These are phyloP conservation scores for Condylura cristata DNA, from an alignment of 2,113 vertebrate genomes.

Conservation along the genomic window DNA sequence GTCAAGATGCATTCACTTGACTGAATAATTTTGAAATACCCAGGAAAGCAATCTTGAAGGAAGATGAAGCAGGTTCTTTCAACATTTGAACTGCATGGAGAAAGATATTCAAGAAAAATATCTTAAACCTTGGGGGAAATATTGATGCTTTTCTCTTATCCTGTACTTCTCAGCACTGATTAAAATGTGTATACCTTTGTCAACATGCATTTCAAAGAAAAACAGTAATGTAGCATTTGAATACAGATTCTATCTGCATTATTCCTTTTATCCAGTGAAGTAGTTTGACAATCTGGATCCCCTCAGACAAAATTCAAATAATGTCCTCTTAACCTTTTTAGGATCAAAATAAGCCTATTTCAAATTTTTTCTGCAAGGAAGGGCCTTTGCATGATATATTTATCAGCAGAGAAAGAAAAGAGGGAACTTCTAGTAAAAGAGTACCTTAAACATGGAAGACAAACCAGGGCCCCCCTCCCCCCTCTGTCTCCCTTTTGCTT, in stretches of 20 bases:
- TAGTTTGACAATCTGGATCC: conserved; percentile 45
- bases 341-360: conserved; percentile 61
- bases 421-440: neutral
- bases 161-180: conserved; percentile 55
- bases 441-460: neutral
- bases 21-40: conserved; percentile 74
- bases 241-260: conserved; percentile 62
- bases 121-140: conserved; percentile 65
- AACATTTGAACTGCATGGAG: conserved; percentile 49
- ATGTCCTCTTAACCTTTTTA: conserved; percentile 56
- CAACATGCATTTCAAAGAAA: conserved; percentile 62
- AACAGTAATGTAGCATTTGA: conserved; percentile 60
- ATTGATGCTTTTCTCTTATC: conserved; percentile 40
- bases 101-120: conserved; percentile 46
- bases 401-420: conserved; percentile 9
- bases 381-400: neutral
- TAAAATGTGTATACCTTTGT: conserved; percentile 69
- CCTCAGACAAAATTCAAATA: conserved; percentile 70
- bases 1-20: conserved; percentile 74
- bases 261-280: conserved; percentile 63
- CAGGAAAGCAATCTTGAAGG: conserved; percentile 65
- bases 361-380: conserved; percentile 55
- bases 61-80: conserved; percentile 34
- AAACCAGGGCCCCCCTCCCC: too few relatives aligned
- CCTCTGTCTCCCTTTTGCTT: neutral